Base-by-base conservation (phyloP, 2,888 invertebrate species). In the Heliconius ismenius region DNA sequence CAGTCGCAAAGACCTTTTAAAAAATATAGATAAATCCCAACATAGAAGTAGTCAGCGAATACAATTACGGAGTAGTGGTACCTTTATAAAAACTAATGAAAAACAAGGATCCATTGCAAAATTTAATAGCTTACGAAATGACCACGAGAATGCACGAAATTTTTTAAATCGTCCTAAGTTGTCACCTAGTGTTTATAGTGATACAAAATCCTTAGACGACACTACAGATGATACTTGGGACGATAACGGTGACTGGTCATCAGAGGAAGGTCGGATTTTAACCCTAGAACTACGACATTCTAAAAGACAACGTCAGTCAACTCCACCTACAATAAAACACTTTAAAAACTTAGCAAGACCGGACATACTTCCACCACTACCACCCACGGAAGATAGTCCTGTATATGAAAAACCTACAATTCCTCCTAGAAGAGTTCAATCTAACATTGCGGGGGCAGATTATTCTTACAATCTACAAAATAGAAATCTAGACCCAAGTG, bases 231-330 rank as follows among this genome's bases (percentile, higher is more conserved):
- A 89, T 28, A 83, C 82, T 67, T 90, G 88, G 86, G 90, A 92
- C 76, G 91, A 91, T 74, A 83, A 86, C 18, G 89, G 85, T 60
- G 90, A 88, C 39, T 94, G 92, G 92, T 85, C 90, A 49, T 89
- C 91, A 63, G 95, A 95, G 79, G 95, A 95, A 86, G 96, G 96
- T 1, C 94, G 95, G 64, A 91, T 96, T 73, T 86, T 97, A 32
- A 97, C 97, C 0, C 91, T 97, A 73, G 97, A 97, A 84, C 95
- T 95, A 18, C 95, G 97, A 79, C 97, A 97, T 84, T 96, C 96
- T 3, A 96, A 96, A 78, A 92, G 97, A 63, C 97, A 97, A 86
- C 93, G 97, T 3, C 95, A 95, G 78, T 93, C 94, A 21, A 94
- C 95, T 13, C 94, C 95, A 28, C 93, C 95, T 0, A 93, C 92